phyloP scores from a whole-genome alignment of 2,888 invertebrate genomes.

The Cordilura impudica region DNA sequence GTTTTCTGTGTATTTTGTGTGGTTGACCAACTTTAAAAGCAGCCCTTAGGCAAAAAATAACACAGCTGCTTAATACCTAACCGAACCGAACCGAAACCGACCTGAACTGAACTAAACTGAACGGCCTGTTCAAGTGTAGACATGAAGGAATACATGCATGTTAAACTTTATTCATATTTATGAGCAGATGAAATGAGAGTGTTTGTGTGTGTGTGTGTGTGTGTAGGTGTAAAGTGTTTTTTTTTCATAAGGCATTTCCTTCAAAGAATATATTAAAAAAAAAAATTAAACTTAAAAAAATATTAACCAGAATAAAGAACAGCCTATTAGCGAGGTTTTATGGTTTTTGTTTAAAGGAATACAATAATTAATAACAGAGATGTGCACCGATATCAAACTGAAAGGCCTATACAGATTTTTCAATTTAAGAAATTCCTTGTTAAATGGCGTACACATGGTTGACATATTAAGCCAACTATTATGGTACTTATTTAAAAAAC shows the following conservation, averaged over 20 bases:
- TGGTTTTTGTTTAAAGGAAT: no score
- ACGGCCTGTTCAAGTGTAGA: neutral
- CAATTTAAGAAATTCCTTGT: no score
- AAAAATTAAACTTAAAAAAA: neutral
- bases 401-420: neutral
- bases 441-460: no score
- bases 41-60: slow-evolving; percentile 44
- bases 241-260: slow-evolving; percentile 4
- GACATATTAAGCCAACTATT: no score
- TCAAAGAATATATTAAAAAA: neutral
- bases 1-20: slow-evolving; percentile 54
- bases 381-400: no score
- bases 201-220: neutral
- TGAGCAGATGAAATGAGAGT: neutral
- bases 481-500: no score
- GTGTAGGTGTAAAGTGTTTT: slow-evolving; percentile 43
- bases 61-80: slow-evolving; percentile 38
- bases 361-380: no score
- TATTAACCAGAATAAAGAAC: neutral
- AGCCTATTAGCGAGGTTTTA: neutral
- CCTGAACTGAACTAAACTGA: neutral
- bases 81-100: neutral
- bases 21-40: slow-evolving; percentile 59
- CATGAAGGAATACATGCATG: neutral
- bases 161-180: neutral